These are phyloP conservation scores for Octopus bimaculoides DNA, from an alignment of 1,140 invertebrate species.

Conservation along the genomic window DNA sequence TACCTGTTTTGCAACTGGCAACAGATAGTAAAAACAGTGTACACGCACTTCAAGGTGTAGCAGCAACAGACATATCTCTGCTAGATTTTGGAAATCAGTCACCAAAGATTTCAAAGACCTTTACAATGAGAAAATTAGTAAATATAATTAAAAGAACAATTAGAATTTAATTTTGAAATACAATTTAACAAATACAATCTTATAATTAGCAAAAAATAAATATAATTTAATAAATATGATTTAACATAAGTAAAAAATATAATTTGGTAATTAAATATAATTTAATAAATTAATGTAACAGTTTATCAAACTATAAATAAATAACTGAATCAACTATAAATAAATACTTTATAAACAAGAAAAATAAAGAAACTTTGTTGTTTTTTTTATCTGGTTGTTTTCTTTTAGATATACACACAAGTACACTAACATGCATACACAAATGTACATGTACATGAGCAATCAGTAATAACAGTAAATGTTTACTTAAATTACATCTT, in stretches of 20 bases:
- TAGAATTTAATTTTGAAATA: background rate
- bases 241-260: background rate
- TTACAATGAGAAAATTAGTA: constrained; percentile 10
- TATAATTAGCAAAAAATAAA: too few species aligned
- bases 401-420: too few species aligned
- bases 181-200: too few species aligned
- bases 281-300: background rate
- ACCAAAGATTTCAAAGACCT: constrained; percentile 65
- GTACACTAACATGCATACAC: too few species aligned
- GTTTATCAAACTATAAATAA: background rate
- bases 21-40: constrained; percentile 90
- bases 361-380: too few species aligned
- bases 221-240: background rate
- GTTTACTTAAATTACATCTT: too few species aligned
- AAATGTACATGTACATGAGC: too few species aligned
- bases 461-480: too few species aligned
- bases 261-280: background rate
- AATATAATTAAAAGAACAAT: background rate
- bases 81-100: constrained; percentile 80
- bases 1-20: constrained; percentile 68
- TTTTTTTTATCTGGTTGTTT: too few species aligned
- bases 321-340: background rate
- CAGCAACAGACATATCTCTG: constrained; percentile 85
- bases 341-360: too few species aligned
- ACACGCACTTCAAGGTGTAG: constrained; percentile 91